Conservation (phyloP, 2,888 invertebrate genomes). For the Criorhina ranunculi region DNA sequence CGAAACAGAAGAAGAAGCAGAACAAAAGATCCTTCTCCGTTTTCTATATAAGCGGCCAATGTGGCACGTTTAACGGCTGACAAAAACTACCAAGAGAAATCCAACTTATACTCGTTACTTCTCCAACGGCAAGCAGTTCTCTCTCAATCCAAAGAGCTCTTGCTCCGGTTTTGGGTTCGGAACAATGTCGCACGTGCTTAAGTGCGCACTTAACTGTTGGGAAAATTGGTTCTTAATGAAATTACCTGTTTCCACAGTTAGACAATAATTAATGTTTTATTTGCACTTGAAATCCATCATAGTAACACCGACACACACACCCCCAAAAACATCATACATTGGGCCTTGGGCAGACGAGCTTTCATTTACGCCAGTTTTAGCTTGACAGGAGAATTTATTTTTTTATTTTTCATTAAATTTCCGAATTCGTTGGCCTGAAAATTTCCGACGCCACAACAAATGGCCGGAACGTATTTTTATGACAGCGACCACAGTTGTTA, state of each 20-base stretch:
- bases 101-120: background rate
- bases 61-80: slow-evolving; percentile 26
- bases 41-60: background rate
- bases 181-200: slow-evolving; percentile 48
- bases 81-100: slow-evolving; percentile 9
- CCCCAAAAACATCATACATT: background rate
- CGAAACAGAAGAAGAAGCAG: background rate
- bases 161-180: background rate
- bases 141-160: background rate
- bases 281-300: slow-evolving; percentile 43
- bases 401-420: background rate
- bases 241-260: slow-evolving; percentile 36
- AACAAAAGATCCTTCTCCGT: background rate
- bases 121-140: background rate
- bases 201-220: slow-evolving; percentile 38
- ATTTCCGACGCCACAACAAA: slow-evolving; percentile 9
- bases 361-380: background rate
- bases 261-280: slow-evolving; percentile 52
- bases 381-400: background rate
- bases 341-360: background rate
- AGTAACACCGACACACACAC: background rate
- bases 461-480: slow-evolving; percentile 14
- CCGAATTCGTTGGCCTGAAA: no score
- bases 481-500: slow-evolving; percentile 21
- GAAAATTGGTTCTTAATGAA: slow-evolving; percentile 55